Evolutionary conservation across 2,797 vertebrate species (phyloP).

Genomic region (Mormyrus hasselquistii): DNA sequence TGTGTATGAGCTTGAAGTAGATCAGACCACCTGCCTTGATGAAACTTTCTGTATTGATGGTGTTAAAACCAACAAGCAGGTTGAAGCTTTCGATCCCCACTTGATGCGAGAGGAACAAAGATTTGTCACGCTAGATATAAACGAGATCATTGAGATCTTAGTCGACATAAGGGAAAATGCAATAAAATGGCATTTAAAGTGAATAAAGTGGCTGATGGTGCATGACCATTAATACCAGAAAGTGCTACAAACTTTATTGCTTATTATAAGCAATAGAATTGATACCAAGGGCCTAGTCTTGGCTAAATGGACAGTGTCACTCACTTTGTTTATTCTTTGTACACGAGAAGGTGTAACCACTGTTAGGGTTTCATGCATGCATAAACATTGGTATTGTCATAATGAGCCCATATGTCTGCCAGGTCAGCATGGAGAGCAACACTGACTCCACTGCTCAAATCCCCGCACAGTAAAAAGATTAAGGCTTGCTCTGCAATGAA

Average conservation of each 20-base stretch:
- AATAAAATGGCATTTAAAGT: background rate
- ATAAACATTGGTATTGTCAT: constrained; percentile 6
- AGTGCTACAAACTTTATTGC: background rate
- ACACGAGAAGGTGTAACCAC: background rate
- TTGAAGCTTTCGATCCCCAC: background rate
- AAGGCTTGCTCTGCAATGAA: background rate
- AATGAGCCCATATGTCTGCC: constrained; percentile 11
- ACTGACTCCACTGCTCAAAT: constrained; percentile 11
- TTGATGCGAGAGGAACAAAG: background rate
- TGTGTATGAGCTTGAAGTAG: too few relatives aligned
- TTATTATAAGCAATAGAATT: background rate
- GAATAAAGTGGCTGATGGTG: background rate
- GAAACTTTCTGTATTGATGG: background rate
- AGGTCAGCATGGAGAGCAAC: background rate
- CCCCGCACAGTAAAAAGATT: background rate
- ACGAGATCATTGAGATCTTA: background rate
- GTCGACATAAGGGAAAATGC: background rate
- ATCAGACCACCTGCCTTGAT: background rate
- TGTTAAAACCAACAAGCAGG: background rate
- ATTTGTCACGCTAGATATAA: background rate
- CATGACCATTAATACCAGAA: background rate
- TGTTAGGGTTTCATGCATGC: background rate
- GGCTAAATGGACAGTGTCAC: background rate
- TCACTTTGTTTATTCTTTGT: background rate
- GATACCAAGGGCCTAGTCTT: background rate